A percentile compares a stretch with the other conserved stretches of the same genome.
Evolutionary conservation across 2,888 invertebrate species (phyloP).

Genomic region (Onthophagus sagittarius): DNA sequence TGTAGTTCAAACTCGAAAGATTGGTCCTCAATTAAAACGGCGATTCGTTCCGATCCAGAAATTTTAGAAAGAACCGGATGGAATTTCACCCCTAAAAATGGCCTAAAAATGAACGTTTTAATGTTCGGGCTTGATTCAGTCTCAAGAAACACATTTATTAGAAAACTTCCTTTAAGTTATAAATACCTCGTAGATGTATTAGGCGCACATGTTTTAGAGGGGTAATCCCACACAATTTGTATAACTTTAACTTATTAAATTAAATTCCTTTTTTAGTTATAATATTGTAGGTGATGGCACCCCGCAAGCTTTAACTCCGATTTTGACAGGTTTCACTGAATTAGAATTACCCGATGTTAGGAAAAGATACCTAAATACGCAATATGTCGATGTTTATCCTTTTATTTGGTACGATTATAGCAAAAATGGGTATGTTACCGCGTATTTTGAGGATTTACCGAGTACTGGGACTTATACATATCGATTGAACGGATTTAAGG

Average conservation of each 20-base stretch:
- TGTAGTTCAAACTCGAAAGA: conserved; percentile 56
- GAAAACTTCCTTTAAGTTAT: conserved; percentile 74
- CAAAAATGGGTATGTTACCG: conserved; percentile 68
- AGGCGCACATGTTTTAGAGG: conserved; percentile 62
- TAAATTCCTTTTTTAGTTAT: conserved; percentile 44
- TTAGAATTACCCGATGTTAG: conserved; percentile 85
- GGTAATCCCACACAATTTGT: conserved; percentile 48
- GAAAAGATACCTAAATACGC: conserved; percentile 60
- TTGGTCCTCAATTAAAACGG: conserved; percentile 67
- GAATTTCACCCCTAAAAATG: conserved; percentile 49
- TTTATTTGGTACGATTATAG: conserved; percentile 82
- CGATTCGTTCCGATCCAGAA: conserved; percentile 53
- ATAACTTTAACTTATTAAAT: conserved; percentile 5
- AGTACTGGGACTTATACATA: conserved; percentile 85
- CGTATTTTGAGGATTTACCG: conserved; percentile 84
- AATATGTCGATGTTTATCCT: conserved; percentile 72
- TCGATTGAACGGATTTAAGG: conserved; percentile 78
- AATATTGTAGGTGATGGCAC: conserved; percentile 87
- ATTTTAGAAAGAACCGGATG: conserved; percentile 49
- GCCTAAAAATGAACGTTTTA: conserved; percentile 64
- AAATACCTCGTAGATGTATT: conserved; percentile 61
- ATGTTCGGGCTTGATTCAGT: conserved; percentile 89
- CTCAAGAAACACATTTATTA: conserved; percentile 74
- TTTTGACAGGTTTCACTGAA: conserved; percentile 80
- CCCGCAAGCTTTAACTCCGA: conserved; percentile 81